Base-by-base conservation (phyloP, 2,888 invertebrate genomes). In the Heliothis peltigera region DNA sequence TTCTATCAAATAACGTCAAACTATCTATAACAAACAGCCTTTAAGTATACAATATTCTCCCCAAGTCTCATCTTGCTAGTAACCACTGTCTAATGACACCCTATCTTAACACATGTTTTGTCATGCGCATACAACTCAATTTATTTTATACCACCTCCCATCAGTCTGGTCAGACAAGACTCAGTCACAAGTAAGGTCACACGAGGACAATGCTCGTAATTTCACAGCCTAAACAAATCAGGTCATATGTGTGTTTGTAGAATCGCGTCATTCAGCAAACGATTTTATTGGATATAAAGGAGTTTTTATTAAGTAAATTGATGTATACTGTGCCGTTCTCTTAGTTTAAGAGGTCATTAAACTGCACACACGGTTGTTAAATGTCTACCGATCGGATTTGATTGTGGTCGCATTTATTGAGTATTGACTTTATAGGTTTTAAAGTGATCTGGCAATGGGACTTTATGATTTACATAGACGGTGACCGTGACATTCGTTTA, bases 291-390 rank as follows among this genome's bases (percentile, higher is more conserved):
- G 61, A 64, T 64, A 67, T 67, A 79, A 75, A 68, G 75, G 17
- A 54, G 21, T 71, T 79, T 78, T 79, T 79, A 79, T 79, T 75
- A 63, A 64, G 64, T 51, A 75, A 75, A 79, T 79, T 79, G 77
- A 58, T 64, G 64, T 57, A 71, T 77, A 62, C 62, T 62, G 51
- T 64, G 57, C 43, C 39, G 54, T 61, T 57, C 44, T n/a, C 46
- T 64, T 64, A 43, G 52, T 61, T 65, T 56, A 56, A 47, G 56
- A 64, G 73, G 53, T 64, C 73, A 55, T 66, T 75, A 58, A 62
- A 64, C 58, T 63, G 44, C 58, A 52, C 12, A 7, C 28, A 22
- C 43, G 52, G 54, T 58, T 57, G 56, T 47, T 67, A 57, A 71
- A 35, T 61, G 60, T 46, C 43, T 52, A 19, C 35, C 52, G 62